phyloP scores from a whole-genome alignment of 2,888 invertebrate species.

The Amphipyra berbera region DNA sequence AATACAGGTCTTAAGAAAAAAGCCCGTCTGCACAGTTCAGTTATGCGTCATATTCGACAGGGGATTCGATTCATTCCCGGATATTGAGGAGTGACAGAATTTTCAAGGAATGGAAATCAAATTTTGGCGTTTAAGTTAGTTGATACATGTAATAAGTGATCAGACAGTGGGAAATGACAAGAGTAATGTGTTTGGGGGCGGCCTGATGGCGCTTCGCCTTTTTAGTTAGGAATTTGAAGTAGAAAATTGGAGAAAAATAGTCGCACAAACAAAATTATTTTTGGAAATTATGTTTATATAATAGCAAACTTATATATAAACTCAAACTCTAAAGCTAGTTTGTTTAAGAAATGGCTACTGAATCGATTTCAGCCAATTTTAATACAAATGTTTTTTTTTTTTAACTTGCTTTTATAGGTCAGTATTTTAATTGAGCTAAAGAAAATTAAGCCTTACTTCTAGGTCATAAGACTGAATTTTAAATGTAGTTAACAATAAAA shows the following conservation, averaged over 20 bases:
- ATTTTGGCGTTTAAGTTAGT: constrained; percentile 63
- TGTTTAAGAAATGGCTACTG: too few species aligned
- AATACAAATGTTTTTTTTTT: too few species aligned
- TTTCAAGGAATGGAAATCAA: constrained; percentile 74
- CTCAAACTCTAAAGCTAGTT: too few species aligned
- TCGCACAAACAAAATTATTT: too few species aligned
- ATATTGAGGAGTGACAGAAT: constrained; percentile 79
- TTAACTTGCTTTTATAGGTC: too few species aligned
- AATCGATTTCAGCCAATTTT: too few species aligned
- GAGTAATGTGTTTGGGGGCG: constrained; percentile 58
- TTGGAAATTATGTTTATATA: too few species aligned
- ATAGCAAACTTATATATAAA: too few species aligned
- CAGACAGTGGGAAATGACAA: constrained; percentile 67
- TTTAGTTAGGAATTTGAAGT: constrained; percentile 4
- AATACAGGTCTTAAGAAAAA: constrained; percentile 3
- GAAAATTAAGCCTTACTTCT: too few species aligned
- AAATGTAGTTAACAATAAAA: too few species aligned
- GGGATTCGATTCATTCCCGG: constrained; percentile 77
- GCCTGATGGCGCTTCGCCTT: constrained; percentile 1
- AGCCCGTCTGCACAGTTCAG: constrained; percentile 42
- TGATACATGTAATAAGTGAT: constrained; percentile 74
- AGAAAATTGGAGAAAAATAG: neutral
- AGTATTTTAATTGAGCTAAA: too few species aligned
- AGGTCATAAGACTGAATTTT: too few species aligned
- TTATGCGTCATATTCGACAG: constrained; percentile 49